Evolutionary conservation across 2,797 vertebrate species (phyloP).

Genomic region (Remorina albescens): DNA sequence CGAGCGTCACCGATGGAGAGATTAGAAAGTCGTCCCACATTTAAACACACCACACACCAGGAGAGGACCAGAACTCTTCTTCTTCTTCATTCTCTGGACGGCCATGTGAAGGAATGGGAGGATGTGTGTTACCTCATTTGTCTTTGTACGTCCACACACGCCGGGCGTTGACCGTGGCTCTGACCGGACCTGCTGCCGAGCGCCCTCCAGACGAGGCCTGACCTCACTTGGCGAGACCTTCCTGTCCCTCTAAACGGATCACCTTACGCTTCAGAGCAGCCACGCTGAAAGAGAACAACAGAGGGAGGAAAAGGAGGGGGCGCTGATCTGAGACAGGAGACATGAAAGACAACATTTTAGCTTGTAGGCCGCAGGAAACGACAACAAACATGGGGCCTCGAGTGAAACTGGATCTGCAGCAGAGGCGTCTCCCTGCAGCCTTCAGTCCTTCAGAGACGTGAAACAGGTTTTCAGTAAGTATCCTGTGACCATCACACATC

Average conservation of each 20-base stretch:
- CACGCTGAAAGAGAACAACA: conserved; percentile 17
- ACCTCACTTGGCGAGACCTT: conserved; percentile 60
- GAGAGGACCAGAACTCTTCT: not conserved
- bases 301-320: not conserved
- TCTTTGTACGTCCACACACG: conserved; percentile 48
- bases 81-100: not conserved
- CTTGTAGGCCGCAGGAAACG: conserved; percentile 65
- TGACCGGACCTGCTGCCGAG: conserved; percentile 55
- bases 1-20: conserved; percentile 51
- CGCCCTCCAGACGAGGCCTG: conserved; percentile 52
- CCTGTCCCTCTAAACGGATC: conserved; percentile 53
- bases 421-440: no score
- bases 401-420: conserved; percentile 60
- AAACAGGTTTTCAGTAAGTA: not conserved
- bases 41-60: conserved; percentile 38
- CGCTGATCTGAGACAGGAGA: conserved; percentile 43
- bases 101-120: conserved; percentile 17
- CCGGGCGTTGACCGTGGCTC: conserved; percentile 65
- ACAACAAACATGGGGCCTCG: conserved; percentile 66
- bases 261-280: conserved; percentile 33
- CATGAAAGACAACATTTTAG: conserved; percentile 59
- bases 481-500: not conserved
- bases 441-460: no score
- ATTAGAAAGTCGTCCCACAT: conserved; percentile 42
- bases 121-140: conserved; percentile 37